Conservation (phyloP, 2,797 vertebrate species). For the Dendrocincla fuliginosa region DNA sequence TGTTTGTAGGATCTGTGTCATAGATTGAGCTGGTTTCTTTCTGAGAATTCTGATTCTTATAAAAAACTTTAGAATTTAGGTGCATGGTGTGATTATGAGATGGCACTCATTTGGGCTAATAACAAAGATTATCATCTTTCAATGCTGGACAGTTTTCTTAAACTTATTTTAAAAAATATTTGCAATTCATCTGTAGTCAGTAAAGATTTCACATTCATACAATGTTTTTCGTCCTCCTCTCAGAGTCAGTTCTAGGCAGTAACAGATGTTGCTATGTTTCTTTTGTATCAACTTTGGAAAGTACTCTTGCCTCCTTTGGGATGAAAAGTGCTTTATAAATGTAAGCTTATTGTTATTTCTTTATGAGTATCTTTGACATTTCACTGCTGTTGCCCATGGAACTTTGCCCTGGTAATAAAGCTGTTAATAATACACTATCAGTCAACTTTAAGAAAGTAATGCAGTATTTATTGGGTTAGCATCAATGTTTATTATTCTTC, state of each 20-base stretch:
- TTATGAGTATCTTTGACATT: slow-evolving; percentile 33
- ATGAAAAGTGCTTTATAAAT: slow-evolving; percentile 17
- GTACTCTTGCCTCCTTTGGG: not conserved
- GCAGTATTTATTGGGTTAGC: slow-evolving; percentile 21
- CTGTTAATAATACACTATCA: not conserved
- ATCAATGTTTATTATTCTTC: slow-evolving; percentile 28
- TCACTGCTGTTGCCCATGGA: slow-evolving; percentile 38
- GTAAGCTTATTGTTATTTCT: slow-evolving; percentile 31
- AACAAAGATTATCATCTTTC: fast-evolving
- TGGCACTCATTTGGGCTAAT: not conserved
- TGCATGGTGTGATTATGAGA: not conserved
- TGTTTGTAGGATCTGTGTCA: not conserved
- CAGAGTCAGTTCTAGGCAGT: not conserved
- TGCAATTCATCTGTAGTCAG: not conserved
- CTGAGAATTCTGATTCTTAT: not conserved
- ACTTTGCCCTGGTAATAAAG: slow-evolving; percentile 37
- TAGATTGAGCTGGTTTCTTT: not conserved
- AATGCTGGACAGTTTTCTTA: not conserved
- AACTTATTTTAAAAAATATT: not conserved
- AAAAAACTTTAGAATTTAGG: not conserved
- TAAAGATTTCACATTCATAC: not conserved
- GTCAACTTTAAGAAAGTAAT: slow-evolving; percentile 26
- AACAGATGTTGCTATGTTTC: slow-evolving; percentile 36
- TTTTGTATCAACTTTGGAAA: slow-evolving; percentile 10
- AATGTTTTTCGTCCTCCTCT: not conserved